A percentile compares a stretch with the other conserved stretches of the same genome.
These are phyloP conservation scores for Liasis olivaceus DNA, from an alignment of 2,797 vertebrate species.

Conservation along the genomic window DNA sequence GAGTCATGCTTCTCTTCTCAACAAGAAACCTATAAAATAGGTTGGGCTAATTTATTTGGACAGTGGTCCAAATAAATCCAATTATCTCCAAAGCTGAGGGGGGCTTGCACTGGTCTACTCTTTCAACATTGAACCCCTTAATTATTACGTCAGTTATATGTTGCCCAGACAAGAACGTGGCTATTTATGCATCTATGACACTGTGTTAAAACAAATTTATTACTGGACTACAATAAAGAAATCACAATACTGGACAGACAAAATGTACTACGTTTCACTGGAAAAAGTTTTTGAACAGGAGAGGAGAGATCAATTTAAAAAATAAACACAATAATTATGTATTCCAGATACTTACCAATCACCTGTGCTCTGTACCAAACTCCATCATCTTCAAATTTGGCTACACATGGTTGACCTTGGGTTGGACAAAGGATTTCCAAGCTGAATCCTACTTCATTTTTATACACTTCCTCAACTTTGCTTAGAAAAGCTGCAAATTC, in stretches of 20 bases:
- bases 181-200: neutral
- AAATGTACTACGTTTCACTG: neutral
- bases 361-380: conserved; percentile 78
- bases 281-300: neutral
- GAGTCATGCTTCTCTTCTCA: too few relatives aligned
- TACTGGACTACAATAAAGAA: neutral
- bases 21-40: neutral
- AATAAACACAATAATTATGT: neutral
- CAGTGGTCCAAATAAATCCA: neutral
- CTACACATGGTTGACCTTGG: conserved; percentile 75
- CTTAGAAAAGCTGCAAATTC: conserved; percentile 63
- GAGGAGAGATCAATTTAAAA: neutral
- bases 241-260: neutral
- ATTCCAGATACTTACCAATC: conserved; percentile 64
- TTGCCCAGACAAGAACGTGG: neutral
- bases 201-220: neutral
- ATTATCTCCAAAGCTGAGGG: neutral
- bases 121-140: neutral
- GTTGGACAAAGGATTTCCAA: conserved; percentile 68
- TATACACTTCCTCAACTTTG: conserved; percentile 70
- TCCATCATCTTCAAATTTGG: conserved; percentile 74
- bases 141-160: neutral
- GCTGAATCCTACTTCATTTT: conserved; percentile 52
- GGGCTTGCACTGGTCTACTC: neutral
- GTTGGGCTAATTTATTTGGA: neutral